phyloP scores from a whole-genome alignment of 2,113 vertebrate species.

The Sapajus apella region DNA sequence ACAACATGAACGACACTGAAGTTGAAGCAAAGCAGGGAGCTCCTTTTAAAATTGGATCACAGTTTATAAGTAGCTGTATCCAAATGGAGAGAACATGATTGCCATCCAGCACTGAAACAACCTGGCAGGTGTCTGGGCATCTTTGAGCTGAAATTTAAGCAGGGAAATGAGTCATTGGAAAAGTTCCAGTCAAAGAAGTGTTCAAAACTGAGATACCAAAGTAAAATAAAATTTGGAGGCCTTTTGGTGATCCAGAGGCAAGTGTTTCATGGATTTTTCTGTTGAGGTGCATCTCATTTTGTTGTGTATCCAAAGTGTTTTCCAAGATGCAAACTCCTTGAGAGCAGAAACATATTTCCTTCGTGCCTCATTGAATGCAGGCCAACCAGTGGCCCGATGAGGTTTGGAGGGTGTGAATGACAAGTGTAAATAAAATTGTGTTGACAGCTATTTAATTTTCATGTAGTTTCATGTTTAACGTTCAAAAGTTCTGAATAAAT shows the following conservation, averaged over 20 bases:
- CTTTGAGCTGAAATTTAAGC: conserved; percentile 29
- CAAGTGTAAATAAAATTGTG: background rate
- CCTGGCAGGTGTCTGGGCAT: background rate
- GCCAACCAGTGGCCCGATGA: background rate
- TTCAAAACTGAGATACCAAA: background rate
- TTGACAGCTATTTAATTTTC: background rate
- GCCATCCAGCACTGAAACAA: background rate
- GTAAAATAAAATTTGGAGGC: background rate
- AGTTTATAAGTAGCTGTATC: background rate
- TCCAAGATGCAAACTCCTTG: background rate
- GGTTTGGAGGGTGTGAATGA: background rate
- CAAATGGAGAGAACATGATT: background rate
- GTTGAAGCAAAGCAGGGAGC: background rate
- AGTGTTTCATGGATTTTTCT: background rate
- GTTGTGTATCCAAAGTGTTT: background rate
- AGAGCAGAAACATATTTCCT: background rate
- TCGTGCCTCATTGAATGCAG: background rate
- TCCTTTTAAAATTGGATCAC: background rate
- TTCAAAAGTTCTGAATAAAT: conserved; percentile 14
- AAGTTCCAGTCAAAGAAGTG: background rate
- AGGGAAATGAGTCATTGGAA: background rate
- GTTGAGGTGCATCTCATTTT: background rate
- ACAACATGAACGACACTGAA: background rate
- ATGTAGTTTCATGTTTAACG: background rate
- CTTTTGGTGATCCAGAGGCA: background rate